These are phyloP conservation scores for Pollachius pollachius DNA, from an alignment of 2,113 vertebrate species.

Conservation along the genomic window DNA sequence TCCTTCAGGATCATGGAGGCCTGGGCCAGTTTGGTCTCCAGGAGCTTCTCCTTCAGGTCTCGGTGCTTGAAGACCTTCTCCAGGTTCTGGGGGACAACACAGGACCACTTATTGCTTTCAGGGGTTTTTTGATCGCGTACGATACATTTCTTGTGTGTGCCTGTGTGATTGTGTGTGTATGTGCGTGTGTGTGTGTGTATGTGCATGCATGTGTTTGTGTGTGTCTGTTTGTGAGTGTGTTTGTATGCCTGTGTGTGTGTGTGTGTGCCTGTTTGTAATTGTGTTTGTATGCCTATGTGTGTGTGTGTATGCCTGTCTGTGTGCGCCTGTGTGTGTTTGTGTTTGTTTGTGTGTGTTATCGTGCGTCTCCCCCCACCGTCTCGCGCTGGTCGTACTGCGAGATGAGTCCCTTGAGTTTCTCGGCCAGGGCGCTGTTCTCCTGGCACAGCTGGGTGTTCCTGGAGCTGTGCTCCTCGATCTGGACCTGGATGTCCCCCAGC, in stretches of 20 bases:
- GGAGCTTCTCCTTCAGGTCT: slow-evolving; percentile 95
- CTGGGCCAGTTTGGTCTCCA: slow-evolving; percentile 91
- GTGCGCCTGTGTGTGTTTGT: no score
- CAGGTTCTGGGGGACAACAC: slow-evolving; percentile 79
- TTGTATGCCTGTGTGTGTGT: no score
- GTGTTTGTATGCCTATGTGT: no score
- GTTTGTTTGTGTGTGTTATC: background rate
- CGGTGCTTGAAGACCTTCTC: slow-evolving; percentile 98
- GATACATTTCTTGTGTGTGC: no score
- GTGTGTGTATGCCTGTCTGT: no score
- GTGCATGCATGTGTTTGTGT: no score
- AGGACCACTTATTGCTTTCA: no score
- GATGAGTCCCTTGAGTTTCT: slow-evolving; percentile 94
- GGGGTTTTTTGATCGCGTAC: no score
- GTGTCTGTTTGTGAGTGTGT: no score
- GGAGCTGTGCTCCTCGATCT: slow-evolving; percentile 96
- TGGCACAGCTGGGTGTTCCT: slow-evolving; percentile 93
- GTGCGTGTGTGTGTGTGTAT: background rate
- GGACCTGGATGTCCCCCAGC: slow-evolving; percentile 90
- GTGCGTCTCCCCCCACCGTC: slow-evolving; percentile 76
- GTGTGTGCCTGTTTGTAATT: no score
- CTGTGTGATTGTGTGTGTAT: background rate
- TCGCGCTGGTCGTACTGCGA: slow-evolving; percentile 95
- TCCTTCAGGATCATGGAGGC: slow-evolving; percentile 89
- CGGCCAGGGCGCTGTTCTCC: slow-evolving; percentile 91